Percentiles rank a stretch among this genome's conserved stretches.
Evolutionary conservation across 2,113 vertebrate species (phyloP).

Genomic region (Lepus timidus): DNA sequence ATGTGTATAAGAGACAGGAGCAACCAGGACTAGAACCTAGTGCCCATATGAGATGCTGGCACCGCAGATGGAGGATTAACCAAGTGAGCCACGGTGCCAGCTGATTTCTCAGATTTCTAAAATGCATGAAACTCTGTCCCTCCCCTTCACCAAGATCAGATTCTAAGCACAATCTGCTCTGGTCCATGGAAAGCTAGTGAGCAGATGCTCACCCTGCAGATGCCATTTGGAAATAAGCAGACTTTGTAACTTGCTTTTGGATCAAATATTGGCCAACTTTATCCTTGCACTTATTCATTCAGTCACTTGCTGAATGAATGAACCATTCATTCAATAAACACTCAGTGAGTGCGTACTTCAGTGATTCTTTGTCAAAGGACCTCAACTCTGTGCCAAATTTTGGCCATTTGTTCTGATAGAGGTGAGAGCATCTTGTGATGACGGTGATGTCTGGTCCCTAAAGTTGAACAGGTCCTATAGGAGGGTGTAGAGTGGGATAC

Average conservation of each 20-base stretch:
- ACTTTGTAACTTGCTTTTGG: not conserved
- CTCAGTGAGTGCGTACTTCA: not conserved
- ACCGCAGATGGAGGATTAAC: too few species aligned
- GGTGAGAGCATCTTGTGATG: not conserved
- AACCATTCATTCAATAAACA: not conserved
- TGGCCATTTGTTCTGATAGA: not conserved
- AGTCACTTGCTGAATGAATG: not conserved
- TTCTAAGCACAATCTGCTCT: not conserved
- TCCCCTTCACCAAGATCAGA: not conserved
- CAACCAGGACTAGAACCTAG: too few species aligned
- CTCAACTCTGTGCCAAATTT: not conserved
- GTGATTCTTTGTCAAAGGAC: not conserved
- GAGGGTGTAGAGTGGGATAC: not conserved
- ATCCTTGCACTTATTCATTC: not conserved
- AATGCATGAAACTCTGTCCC: not conserved
- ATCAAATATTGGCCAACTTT: not conserved
- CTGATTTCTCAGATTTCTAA: constrained; percentile 17
- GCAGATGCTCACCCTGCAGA: not conserved
- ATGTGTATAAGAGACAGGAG: too few species aligned
- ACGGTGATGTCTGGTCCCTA: not conserved
- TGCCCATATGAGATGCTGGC: too few species aligned
- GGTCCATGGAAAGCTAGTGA: not conserved
- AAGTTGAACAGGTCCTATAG: not conserved
- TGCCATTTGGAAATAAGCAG: not conserved
- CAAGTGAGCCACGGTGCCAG: too few species aligned